Evolutionary conservation across 1,140 invertebrate genomes (phyloP).

Genomic region (Atopsyche davidsoni): DNA sequence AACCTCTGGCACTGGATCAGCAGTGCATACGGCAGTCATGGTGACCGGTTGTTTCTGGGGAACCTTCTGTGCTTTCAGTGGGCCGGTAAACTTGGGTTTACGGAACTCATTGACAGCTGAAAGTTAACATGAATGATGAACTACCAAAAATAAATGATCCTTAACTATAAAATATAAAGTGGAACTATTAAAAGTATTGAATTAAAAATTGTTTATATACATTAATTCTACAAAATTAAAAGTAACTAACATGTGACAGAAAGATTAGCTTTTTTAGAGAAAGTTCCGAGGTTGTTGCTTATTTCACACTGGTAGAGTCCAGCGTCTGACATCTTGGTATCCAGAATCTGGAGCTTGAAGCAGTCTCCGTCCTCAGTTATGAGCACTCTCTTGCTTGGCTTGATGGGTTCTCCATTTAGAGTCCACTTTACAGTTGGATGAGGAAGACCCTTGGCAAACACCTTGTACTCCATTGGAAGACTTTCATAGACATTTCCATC

Average conservation of each 20-base stretch:
- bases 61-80: constrained; percentile 60
- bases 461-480: constrained; percentile 63
- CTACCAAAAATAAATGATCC: too few species aligned
- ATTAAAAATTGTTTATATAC: background rate
- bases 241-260: constrained; percentile 61
- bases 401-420: constrained; percentile 62
- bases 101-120: constrained; percentile 66
- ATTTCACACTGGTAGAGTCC: constrained; percentile 72
- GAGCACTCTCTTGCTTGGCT: constrained; percentile 54
- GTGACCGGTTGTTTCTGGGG: constrained; percentile 64
- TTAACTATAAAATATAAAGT: background rate
- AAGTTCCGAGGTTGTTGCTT: constrained; percentile 70
- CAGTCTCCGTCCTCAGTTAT: constrained; percentile 63
- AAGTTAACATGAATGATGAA: constrained; percentile 11
- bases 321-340: constrained; percentile 62
- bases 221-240: constrained; percentile 7
- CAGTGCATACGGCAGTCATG: constrained; percentile 72
- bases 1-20: constrained; percentile 65
- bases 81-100: constrained; percentile 66
- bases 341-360: constrained; percentile 64
- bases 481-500: constrained; percentile 71
- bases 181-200: too few species aligned
- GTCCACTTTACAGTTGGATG: constrained; percentile 73
- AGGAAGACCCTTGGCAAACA: constrained; percentile 65
- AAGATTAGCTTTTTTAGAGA: constrained; percentile 60